A percentile compares a stretch with the other conserved stretches of the same genome.
Evolutionary conservation across 2,113 vertebrate genomes (phyloP).

Genomic region (Oncorhynchus tshawytscha): DNA sequence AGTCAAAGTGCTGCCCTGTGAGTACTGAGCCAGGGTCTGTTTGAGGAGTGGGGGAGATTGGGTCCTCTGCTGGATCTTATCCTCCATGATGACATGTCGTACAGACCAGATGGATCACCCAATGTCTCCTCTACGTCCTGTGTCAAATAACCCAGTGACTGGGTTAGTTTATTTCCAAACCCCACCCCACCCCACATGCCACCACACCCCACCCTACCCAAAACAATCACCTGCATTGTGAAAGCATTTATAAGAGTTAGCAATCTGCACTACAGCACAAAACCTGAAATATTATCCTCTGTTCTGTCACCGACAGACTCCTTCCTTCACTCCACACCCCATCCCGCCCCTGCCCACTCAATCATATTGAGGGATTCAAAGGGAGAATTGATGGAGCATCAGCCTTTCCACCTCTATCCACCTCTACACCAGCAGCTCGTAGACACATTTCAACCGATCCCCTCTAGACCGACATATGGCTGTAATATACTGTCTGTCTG

Average conservation of each 20-base stretch:
- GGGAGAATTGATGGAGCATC: constrained; percentile 19
- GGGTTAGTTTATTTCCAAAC: constrained; percentile 21
- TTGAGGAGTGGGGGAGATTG: constrained; percentile 26
- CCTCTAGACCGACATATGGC: constrained; percentile 9
- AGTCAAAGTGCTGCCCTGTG: constrained; percentile 6
- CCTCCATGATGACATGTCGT: constrained; percentile 57
- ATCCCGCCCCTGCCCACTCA: not conserved
- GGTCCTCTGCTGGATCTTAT: constrained; percentile 23
- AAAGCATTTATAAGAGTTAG: constrained; percentile 41
- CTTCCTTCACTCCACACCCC: not conserved
- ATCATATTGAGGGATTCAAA: constrained; percentile 16
- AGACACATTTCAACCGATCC: constrained; percentile 38
- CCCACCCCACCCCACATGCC: too few species aligned
- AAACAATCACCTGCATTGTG: constrained; percentile 42
- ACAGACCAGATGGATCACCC: constrained; percentile 43
- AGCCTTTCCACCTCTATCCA: constrained; percentile 3
- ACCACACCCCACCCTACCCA: not conserved
- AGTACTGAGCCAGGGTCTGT: constrained; percentile 33
- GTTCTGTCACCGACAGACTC: not conserved
- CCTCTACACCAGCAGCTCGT: constrained; percentile 9
- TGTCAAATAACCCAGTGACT: constrained; percentile 35
- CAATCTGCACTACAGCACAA: constrained; percentile 18
- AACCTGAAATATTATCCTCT: constrained; percentile 47
- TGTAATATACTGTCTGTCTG: constrained; percentile 10
- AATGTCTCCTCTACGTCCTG: constrained; percentile 15